Evolutionary conservation across 2,113 vertebrate genomes (phyloP).

Genomic region (Myotis brandtii): DNA sequence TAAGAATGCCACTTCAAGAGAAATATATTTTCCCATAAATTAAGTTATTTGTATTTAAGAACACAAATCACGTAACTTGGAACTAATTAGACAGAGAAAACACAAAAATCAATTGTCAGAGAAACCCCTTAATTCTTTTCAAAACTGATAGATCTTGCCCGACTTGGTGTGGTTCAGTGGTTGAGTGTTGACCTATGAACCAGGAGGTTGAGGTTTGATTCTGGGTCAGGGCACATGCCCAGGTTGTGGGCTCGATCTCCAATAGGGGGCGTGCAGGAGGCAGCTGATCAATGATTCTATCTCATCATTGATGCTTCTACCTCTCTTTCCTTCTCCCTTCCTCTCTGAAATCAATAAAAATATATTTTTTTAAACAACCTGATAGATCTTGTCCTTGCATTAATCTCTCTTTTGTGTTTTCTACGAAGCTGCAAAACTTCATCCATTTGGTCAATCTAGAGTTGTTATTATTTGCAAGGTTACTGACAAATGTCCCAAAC

Average conservation of each 20-base stretch:
- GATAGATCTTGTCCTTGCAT: neutral
- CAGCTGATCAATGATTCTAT: too few relatives aligned
- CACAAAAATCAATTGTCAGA: neutral
- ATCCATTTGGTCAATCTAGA: neutral
- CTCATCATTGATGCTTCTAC: too few relatives aligned
- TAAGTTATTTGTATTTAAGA: neutral
- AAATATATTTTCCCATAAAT: neutral
- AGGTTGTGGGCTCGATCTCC: too few relatives aligned
- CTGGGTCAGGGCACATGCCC: too few relatives aligned
- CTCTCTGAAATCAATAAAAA: too few relatives aligned
- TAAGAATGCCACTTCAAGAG: neutral
- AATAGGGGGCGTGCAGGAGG: too few relatives aligned
- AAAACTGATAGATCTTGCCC: neutral
- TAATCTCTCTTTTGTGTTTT: neutral
- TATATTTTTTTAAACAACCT: neutral
- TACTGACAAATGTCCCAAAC: neutral
- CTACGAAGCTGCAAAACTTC: neutral
- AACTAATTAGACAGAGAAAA: conserved; percentile 21
- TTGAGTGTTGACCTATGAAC: too few relatives aligned
- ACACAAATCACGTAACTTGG: neutral
- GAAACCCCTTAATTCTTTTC: conserved; percentile 27
- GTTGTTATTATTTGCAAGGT: neutral
- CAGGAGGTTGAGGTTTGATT: too few relatives aligned
- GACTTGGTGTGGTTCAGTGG: too few relatives aligned
- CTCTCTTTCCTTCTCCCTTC: too few relatives aligned